Percentiles rank a stretch among this genome's conserved stretches.
phyloP scores from a whole-genome alignment of 2,888 invertebrate genomes.

The Parelbella ahira region DNA sequence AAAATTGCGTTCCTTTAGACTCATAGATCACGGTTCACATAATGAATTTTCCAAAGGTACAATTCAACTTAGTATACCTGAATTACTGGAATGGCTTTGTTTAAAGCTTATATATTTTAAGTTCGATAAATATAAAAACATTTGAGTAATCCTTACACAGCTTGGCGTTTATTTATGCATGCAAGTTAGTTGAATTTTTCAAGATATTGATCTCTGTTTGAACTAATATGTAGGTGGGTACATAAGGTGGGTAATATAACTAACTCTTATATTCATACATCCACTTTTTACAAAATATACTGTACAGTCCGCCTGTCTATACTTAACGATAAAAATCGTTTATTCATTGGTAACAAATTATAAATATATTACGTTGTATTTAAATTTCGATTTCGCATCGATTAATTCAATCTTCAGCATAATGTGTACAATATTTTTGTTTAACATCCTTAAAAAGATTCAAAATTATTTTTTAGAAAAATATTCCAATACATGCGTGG shows the following conservation, averaged over 20 bases:
- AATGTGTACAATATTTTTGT: too few species aligned
- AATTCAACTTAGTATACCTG: slow-evolving; percentile 52
- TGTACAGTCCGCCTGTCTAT: slow-evolving; percentile 39
- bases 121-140: slow-evolving; percentile 46
- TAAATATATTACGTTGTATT: too few species aligned
- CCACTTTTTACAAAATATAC: slow-evolving; percentile 17
- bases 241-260: slow-evolving; percentile 24
- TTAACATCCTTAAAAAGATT: too few species aligned
- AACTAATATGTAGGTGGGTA: slow-evolving; percentile 22
- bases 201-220: slow-evolving; percentile 42
- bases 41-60: slow-evolving; percentile 56
- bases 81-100: slow-evolving; percentile 76
- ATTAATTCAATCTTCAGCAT: too few species aligned
- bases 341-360: too few species aligned
- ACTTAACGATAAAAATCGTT: slow-evolving; percentile 27
- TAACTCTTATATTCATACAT: slow-evolving; percentile 22
- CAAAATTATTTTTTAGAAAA: too few species aligned
- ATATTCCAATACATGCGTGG: too few species aligned
- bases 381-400: too few species aligned
- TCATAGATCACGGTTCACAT: slow-evolving; percentile 66
- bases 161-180: slow-evolving; percentile 80
- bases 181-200: slow-evolving; percentile 70
- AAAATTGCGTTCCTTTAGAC: slow-evolving; percentile 60
- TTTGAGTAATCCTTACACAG: slow-evolving; percentile 59
- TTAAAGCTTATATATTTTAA: slow-evolving; percentile 71